These are phyloP conservation scores for Gymnodraco acuticeps DNA, from an alignment of 2,797 vertebrate genomes.

Conservation along the genomic window DNA sequence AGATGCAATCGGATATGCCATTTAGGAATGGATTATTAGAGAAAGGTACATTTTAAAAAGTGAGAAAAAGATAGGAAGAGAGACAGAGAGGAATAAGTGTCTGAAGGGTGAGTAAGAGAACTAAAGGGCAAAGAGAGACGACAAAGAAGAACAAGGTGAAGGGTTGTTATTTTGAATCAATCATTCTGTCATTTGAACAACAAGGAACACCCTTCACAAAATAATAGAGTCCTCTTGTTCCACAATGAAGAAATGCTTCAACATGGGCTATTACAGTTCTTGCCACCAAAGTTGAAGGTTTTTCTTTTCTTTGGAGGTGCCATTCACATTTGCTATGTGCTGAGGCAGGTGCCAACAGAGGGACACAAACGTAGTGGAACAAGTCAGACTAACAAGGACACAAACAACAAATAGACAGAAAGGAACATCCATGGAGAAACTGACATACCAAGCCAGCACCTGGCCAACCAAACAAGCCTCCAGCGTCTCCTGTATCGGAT, in stretches of 20 bases:
- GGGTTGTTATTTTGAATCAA: conserved; percentile 16
- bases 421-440: not conserved
- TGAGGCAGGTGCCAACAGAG: conserved; percentile 20
- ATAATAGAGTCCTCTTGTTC: conserved; percentile 24
- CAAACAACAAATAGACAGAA: conserved; percentile 9
- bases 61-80: too few relatives aligned
- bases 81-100: not conserved
- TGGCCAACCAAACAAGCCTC: not conserved
- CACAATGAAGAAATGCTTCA: conserved; percentile 34
- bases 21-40: not conserved
- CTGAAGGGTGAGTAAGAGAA: conserved; percentile 5
- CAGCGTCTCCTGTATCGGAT: not conserved
- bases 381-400: conserved; percentile 32
- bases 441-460: conserved; percentile 9
- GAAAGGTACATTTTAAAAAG: too few relatives aligned
- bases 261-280: conserved; percentile 17
- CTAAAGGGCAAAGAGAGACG: conserved; percentile 14
- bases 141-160: conserved; percentile 4
- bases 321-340: conserved; percentile 51
- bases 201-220: conserved; percentile 23
- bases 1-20: not conserved
- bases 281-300: conserved; percentile 13
- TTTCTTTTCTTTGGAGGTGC: not conserved
- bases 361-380: conserved; percentile 27
- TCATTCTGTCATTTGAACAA: conserved; percentile 39